Evolutionary conservation across 2,797 vertebrate species (phyloP).

Genomic region (Manis javanica): DNA sequence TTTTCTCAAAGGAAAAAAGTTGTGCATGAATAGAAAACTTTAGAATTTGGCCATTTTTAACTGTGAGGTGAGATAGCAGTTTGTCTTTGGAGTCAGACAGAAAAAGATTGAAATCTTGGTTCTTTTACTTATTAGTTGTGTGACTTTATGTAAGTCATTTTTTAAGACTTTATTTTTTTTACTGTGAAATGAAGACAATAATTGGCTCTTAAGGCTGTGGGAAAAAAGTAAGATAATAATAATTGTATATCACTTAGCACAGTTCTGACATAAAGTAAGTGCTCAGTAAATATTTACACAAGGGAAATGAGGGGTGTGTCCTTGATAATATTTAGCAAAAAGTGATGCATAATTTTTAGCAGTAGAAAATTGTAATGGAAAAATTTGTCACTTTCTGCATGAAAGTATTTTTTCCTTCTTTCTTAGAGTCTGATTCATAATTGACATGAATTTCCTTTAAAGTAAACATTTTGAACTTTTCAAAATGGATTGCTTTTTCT

Average conservation of each 20-base stretch:
- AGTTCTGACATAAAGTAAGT: neutral
- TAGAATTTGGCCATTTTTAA: slow-evolving; percentile 48
- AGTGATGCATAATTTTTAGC: neutral
- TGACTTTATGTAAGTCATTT: slow-evolving; percentile 13
- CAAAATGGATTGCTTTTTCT: neutral
- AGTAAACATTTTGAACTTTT: slow-evolving; percentile 40
- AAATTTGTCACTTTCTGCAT: neutral
- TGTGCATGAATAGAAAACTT: neutral
- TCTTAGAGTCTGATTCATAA: slow-evolving; percentile 1
- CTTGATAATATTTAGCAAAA: slow-evolving; percentile 48
- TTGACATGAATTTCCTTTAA: slow-evolving; percentile 40
- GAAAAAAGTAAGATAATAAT: slow-evolving; percentile 30
- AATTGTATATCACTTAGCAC: neutral
- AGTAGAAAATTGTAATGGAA: neutral
- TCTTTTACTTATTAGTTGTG: neutral
- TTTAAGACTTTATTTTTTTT: slow-evolving; percentile 12
- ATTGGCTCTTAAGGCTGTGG: neutral
- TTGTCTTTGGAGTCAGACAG: slow-evolving; percentile 39
- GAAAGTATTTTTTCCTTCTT: slow-evolving; percentile 35
- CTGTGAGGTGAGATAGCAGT: neutral
- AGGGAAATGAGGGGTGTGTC: neutral
- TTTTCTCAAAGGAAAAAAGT: neutral
- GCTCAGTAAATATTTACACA: neutral
- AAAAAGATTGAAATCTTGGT: neutral
- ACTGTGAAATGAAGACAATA: neutral